A percentile compares a stretch with the other conserved stretches of the same genome.
phyloP scores from a whole-genome alignment of 2,888 invertebrate genomes.

The Eudemis profundana region DNA sequence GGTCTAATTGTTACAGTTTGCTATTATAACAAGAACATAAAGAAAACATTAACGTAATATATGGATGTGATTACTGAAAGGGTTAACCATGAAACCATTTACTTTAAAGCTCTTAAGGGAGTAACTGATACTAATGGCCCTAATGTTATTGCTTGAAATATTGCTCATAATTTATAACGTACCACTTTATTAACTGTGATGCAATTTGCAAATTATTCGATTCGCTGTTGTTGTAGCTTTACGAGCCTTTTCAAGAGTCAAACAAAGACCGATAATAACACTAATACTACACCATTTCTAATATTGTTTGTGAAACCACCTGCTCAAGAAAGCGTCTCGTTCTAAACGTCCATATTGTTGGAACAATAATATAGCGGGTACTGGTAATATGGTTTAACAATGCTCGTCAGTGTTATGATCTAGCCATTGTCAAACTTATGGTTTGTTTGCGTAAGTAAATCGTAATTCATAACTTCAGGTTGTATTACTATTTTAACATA shows the following conservation, averaged over 20 bases:
- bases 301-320: not conserved
- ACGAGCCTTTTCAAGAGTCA: no score
- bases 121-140: not conserved
- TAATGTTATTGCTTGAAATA: not conserved
- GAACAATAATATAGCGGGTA: conserved; percentile 1
- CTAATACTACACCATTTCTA: not conserved
- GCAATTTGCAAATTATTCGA: no score
- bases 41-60: not conserved
- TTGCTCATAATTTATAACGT: not conserved
- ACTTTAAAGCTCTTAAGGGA: not conserved
- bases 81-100: not conserved
- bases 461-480: not conserved
- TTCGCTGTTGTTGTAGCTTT: no score
- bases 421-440: not conserved
- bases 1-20: not conserved
- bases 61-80: not conserved
- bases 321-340: conserved; percentile 22
- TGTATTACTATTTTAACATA: no score
- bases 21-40: not conserved
- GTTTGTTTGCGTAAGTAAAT: conserved; percentile 1
- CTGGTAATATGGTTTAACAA: conserved; percentile 4
- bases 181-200: not conserved
- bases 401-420: conserved; percentile 1
- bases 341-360: conserved; percentile 13
- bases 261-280: not conserved